Evolutionary conservation across 2,888 invertebrate genomes (phyloP).

Genomic region (Allophyes oxyacanthae): DNA sequence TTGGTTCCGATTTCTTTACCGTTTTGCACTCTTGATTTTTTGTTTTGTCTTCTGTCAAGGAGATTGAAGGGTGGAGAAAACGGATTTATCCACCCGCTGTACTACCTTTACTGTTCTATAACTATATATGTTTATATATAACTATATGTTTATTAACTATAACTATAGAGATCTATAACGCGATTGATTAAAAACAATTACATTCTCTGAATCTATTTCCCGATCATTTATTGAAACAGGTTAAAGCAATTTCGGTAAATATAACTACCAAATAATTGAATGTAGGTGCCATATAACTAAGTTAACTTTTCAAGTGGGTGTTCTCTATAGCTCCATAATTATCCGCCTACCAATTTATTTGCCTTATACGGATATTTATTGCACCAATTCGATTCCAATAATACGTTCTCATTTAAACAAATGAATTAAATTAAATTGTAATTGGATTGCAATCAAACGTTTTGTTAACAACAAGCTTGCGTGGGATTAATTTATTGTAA

Average conservation of each 20-base stretch:
- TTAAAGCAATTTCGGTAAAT: slow-evolving; percentile 22
- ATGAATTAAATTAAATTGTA: slow-evolving; percentile 47
- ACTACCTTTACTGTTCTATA: too few relatives aligned
- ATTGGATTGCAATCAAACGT: slow-evolving; percentile 45
- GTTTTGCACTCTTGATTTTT: too few relatives aligned
- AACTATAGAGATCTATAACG: too few relatives aligned
- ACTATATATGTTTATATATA: too few relatives aligned
- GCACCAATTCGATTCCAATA: slow-evolving; percentile 45
- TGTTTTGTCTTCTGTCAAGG: too few relatives aligned
- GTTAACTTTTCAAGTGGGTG: slow-evolving; percentile 25
- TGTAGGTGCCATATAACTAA: slow-evolving; percentile 18
- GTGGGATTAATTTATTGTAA: slow-evolving; percentile 37
- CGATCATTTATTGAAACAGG: too few relatives aligned
- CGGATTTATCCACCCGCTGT: too few relatives aligned
- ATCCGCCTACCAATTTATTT: slow-evolving; percentile 43
- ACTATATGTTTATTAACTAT: too few relatives aligned
- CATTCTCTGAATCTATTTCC: too few relatives aligned
- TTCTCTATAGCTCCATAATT: slow-evolving; percentile 26
- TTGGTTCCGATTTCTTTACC: too few relatives aligned
- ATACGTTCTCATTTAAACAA: slow-evolving; percentile 37
- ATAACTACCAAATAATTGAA: slow-evolving; percentile 27
- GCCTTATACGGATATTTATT: slow-evolving; percentile 50
- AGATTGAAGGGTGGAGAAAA: too few relatives aligned
- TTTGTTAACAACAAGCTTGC: slow-evolving; percentile 21
- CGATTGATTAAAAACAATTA: too few relatives aligned